Base-by-base conservation (phyloP, 2,888 invertebrate species). In the Cordylochernes scorpioides region DNA sequence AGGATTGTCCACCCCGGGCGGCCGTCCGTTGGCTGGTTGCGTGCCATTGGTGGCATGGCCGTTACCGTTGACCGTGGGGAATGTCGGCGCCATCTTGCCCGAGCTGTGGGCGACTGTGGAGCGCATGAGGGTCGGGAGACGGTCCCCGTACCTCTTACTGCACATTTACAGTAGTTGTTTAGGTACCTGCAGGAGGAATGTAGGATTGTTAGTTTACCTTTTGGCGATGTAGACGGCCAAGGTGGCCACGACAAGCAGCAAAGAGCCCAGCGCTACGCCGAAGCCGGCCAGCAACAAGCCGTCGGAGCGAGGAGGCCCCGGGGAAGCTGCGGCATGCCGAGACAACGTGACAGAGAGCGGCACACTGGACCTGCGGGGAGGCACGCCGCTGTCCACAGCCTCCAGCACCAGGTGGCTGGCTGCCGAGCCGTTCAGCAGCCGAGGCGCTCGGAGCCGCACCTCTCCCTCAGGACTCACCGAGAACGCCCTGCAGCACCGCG, bases 51-150 rank as follows among this genome's bases (percentile, higher is more conserved):
- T n/a, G 10, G 17, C 33, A 29, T 15, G 32, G 21, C 28, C 31
- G 28, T 15, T 33, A 21, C 25, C 27, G 16, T 42, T 42, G 13
- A 33, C 33, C 15, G 33, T 31, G 6, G 34, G 28, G 28, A 27
- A 30, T 6, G 14, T 29, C n/a, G 32, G 33, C 4, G 36, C 32
- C 15, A 37, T 37, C 28, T 41, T 41, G 16, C 34, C 36, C 6
- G 38, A 35, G 38, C 40, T 35, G 32, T 42, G 40, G 17, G 32
- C 37, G 3, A 38, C 30, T 31, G 40, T 29, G 64, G 68, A 46
- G 77, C 91, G 3, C 68, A 67, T 68, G 30, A 80, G 86, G 0
- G 77, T 97, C 2, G 97, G 97, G 52, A 91, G 94, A 47, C 97
- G 29, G 17, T 39, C 39, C 13, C 39, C 29, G 16, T 39, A 33